phyloP scores from a whole-genome alignment of 2,797 vertebrate genomes.

The Parotocinclus haroldoi region DNA sequence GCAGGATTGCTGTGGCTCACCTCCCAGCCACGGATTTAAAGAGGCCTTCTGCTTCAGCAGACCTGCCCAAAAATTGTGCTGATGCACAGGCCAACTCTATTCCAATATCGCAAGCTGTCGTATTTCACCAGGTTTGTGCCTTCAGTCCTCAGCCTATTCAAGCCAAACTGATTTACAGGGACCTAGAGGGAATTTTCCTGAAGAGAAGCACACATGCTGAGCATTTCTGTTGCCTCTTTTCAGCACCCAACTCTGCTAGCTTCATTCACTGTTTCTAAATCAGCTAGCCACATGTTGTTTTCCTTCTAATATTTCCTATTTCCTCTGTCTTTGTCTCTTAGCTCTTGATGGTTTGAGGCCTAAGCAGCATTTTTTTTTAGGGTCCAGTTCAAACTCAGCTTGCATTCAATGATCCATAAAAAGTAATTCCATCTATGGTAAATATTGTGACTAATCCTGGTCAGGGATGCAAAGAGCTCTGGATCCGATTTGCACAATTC shows the following conservation, averaged over 20 bases:
- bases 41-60: conserved; percentile 60
- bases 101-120: conserved; percentile 70
- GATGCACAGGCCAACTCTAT: conserved; percentile 60
- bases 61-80: conserved; percentile 45
- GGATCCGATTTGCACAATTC: no score
- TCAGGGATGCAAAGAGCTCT: no score
- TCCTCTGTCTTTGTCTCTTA: not conserved
- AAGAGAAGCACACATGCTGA: conserved; percentile 63
- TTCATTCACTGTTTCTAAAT: conserved; percentile 64
- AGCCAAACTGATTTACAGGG: conserved; percentile 73
- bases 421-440: not conserved
- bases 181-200: conserved; percentile 71
- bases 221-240: conserved; percentile 36
- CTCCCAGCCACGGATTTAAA: conserved; percentile 55
- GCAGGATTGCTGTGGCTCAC: conserved; percentile 52
- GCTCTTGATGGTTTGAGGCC: not conserved
- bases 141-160: conserved; percentile 63
- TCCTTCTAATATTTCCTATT: conserved; percentile 41
- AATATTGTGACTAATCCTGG: no score
- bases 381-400: not conserved
- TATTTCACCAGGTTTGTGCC: conserved; percentile 66
- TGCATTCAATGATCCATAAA: not conserved
- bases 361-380: not conserved
- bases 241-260: conserved; percentile 58
- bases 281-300: conserved; percentile 67